Evolutionary conservation across 2,888 invertebrate species (phyloP), one percentile per base, ranked within the genome.

Genomic region (Rugalucina vietnamica): DNA sequence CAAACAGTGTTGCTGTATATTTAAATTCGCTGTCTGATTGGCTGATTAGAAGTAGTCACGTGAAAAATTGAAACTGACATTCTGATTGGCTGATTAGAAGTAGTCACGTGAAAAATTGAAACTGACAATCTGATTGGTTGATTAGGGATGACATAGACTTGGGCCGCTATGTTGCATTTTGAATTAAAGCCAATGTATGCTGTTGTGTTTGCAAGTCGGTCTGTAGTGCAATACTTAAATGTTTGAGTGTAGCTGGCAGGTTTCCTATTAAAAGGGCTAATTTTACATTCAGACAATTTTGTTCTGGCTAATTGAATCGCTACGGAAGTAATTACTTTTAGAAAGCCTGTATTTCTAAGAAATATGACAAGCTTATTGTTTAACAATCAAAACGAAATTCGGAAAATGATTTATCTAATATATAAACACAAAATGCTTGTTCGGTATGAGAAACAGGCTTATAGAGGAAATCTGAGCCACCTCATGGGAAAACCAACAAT

Each of bases 391-490:
- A 65, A 65, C 65, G 65, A 65, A 65, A 65, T 65, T 65, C 65
- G 34, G 65, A 65, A n/a, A 34, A 65, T 65, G 65, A 65, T 65
- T 65, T 65, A 65, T 65, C 34, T 65, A 65, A 34, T 65, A 65
- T 65, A 65, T 65, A 65, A 65, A 65, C 65, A 65, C 65, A 65
- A 21, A 65, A 34, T 32, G 34, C 32, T 34, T 34, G 24, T 18
- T 8, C 32, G 34, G 34, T 65, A 65, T 65, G 34, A 65, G 65
- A 65, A 34, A 29, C 65, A 18, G 21, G 65, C 65, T 65, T 65
- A 65, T 32, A 18, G 8, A 65, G 34, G 34, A 34, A 65, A 65
- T 65, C 65, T n/a, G n/a, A n/a, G n/a, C n/a, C n/a, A n/a, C n/a
- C n/a, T n/a, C n/a, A n/a, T n/a, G n/a, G n/a, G n/a, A n/a, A n/a